Conservation (phyloP, 2,113 vertebrate genomes). For the Psettodes erumei region DNA sequence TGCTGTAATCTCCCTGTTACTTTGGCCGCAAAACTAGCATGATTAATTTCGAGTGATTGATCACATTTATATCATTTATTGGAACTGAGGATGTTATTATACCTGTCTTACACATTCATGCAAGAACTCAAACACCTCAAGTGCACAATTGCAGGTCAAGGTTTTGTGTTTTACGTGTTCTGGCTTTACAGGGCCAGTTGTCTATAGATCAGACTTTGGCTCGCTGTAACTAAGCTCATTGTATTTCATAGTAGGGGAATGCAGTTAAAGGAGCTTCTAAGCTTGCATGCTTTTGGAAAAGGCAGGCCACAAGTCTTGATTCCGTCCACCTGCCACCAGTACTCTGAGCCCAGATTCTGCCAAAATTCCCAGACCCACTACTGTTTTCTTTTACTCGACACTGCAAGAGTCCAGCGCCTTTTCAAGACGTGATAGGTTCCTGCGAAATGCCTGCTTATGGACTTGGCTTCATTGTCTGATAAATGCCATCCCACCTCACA, state of each 20-base stretch:
- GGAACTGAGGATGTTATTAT: neutral
- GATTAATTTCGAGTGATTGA: neutral
- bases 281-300: slow-evolving; percentile 37
- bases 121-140: neutral
- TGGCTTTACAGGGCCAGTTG: slow-evolving; percentile 18
- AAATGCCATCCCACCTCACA: slow-evolving; percentile 38
- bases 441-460: slow-evolving; percentile 63
- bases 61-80: neutral
- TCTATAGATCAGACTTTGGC: neutral
- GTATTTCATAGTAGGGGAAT: slow-evolving; percentile 23
- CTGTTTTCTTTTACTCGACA: slow-evolving; percentile 63
- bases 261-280: slow-evolving; percentile 10
- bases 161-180: slow-evolving; percentile 27
- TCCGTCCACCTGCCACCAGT: slow-evolving; percentile 58
- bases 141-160: neutral
- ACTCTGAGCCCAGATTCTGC: slow-evolving; percentile 51
- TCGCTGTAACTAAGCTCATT: slow-evolving; percentile 32
- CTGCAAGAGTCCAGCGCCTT: slow-evolving; percentile 37
- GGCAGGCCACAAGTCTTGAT: slow-evolving; percentile 44
- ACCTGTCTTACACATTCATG: neutral
- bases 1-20: slow-evolving; percentile 21
- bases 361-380: slow-evolving; percentile 54
- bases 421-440: slow-evolving; percentile 55
- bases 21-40: slow-evolving; percentile 3
- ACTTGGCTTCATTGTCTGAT: slow-evolving; percentile 61